Percentiles rank a stretch among this genome's conserved stretches.
Conservation (phyloP, 2,113 vertebrate genomes). For the Gymnorhina tibicen region DNA sequence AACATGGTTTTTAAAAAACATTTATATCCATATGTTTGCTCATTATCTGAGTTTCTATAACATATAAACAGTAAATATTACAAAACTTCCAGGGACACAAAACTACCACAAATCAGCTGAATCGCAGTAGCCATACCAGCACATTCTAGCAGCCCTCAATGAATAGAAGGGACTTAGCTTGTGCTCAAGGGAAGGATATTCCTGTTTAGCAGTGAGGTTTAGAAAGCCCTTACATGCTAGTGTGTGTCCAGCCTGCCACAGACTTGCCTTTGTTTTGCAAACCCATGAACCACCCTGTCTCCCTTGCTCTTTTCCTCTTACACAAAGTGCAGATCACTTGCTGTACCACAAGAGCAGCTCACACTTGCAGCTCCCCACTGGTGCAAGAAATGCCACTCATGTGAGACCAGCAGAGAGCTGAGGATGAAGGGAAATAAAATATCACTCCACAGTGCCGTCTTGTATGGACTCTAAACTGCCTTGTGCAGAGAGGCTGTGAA, state of each 20-base stretch:
- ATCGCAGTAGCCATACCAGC: neutral
- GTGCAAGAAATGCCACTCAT: fast-evolving
- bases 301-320: neutral
- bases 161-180: neutral
- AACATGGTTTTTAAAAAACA: neutral
- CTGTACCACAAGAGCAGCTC: neutral
- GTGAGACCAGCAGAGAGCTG: neutral
- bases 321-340: neutral
- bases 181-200: neutral
- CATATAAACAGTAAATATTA: neutral
- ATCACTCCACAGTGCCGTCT: neutral
- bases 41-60: neutral
- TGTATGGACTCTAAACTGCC: neutral
- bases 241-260: neutral
- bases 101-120: neutral
- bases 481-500: neutral
- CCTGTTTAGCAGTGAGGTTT: neutral
- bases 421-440: neutral
- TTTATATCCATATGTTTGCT: neutral
- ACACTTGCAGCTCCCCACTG: neutral
- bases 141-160: fast-evolving
- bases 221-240: neutral
- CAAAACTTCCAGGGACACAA: neutral
- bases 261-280: neutral
- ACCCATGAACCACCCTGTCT: neutral